phyloP scores from a whole-genome alignment of 2,113 vertebrate genomes.

The Nothocercus julius region DNA sequence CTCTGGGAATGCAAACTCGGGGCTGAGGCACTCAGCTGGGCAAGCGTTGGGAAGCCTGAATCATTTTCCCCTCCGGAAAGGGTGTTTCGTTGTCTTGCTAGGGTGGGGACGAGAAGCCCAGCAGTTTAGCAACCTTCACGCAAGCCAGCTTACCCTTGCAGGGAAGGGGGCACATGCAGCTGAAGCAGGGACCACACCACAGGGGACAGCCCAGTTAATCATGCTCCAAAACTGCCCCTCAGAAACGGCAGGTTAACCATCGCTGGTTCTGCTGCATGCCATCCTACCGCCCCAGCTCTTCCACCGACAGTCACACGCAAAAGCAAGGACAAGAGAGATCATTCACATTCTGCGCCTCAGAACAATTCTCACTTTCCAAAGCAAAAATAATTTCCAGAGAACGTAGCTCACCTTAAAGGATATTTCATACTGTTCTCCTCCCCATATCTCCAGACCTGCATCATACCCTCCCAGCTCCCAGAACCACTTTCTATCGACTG shows the following conservation, averaged over 20 bases:
- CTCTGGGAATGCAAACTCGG: neutral
- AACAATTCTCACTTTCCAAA: constrained; percentile 42
- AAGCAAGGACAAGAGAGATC: constrained; percentile 31
- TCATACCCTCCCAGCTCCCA: constrained; percentile 88
- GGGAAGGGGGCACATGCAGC: neutral
- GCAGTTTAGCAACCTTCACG: neutral
- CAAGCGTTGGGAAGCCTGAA: neutral
- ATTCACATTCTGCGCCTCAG: neutral
- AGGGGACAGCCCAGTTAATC: neutral
- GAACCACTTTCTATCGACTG: constrained; percentile 98
- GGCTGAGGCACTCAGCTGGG: neutral
- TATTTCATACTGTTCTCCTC: constrained; percentile 89
- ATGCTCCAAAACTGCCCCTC: constrained; percentile 7
- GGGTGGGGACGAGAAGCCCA: neutral
- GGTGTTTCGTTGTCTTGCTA: neutral
- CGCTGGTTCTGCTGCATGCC: neutral
- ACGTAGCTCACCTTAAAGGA: constrained; percentile 85
- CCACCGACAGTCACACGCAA: neutral
- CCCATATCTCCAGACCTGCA: constrained; percentile 88
- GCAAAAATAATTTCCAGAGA: constrained; percentile 34
- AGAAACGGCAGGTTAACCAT: neutral
- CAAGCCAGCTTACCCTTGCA: neutral
- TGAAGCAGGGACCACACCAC: neutral
- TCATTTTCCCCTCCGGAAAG: neutral
- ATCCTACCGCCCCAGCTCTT: neutral